Base-by-base conservation (phyloP, 2,888 invertebrate species). In the Campaea margaritaria region DNA sequence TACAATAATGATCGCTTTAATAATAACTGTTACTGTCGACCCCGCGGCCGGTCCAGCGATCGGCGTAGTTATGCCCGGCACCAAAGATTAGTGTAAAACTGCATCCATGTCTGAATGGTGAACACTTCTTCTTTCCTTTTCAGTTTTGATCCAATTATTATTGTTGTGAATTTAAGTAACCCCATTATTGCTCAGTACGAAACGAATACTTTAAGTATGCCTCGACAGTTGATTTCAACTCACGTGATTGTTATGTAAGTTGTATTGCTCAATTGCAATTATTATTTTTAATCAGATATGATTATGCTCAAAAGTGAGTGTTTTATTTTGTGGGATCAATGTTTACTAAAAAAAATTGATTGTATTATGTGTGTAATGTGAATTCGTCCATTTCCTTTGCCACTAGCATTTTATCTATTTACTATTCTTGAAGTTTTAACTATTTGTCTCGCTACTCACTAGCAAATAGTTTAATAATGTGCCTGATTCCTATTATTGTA, bases 401-500 rank as follows among this genome's bases (percentile, higher is more conserved):
- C 76, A 73, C 74, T 72, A 67, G 67, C 42, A 16, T 69, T 65
- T 76, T 74, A 76, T 76, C 66, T 66, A 71, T 62, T 58, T 72
- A 68, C 67, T 69, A 68, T 63, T 61, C 70, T 76, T 70, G 69
- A 74, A 77, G 70, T 71, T 79, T 73, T 79, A 76, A 76, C 74
- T 74, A 68, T 74, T 70, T 67, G 64, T 73, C 69, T 72, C 72
- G 75, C 81, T 84, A 85, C 85, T 87, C 84, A 84, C 77, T 89
- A 87, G 85, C 81, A 71, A 75, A 83, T 89, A 87, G 79, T 82
- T 75, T 83, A 77, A 81, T 85, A 86, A 89, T 89, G 89, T 90
- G 91, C 89, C 91, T 90, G 91, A 91, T 91, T 92, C 91, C 91
- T 92, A 91, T 89, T 91, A 90, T 84, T 88, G 82, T 88, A 67